Evolutionary conservation across 2,113 vertebrate species (phyloP), one percentile per base, ranked within the genome.

Genomic region (Aphyosemion australe): DNA sequence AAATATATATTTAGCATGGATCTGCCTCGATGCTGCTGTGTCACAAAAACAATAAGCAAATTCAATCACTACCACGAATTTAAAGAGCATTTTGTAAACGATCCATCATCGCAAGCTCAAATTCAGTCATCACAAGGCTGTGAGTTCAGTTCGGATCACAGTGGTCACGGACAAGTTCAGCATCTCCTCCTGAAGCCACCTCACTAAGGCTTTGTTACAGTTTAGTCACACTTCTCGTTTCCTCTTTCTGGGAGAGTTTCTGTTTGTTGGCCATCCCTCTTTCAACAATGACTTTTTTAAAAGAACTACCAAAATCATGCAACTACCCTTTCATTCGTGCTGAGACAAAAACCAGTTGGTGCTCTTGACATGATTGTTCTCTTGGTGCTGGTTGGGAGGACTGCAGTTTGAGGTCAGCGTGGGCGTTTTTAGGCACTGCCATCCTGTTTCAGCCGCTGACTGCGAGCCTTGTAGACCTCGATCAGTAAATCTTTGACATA

Each of bases 401-500:
- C 19, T 52, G 58, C 19, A 21, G 63, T 55, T 18, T 39, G 65
- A 61, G 65, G 76, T 65, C 72, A 73, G 18, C 2, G 20, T 13
- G 16, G 51, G 31, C 19, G 19, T 58, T 39, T 66, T 90, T 84
- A 94, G 90, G 92, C 91, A 87, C 89, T 90, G 89, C 87, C 90
- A 52, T 93, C 93, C 78, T 93, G 92, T 82, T 94, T 94, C 58
- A 91, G 88, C 81, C 95, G 91, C 92, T 96, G 95, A 85, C 95
- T 97, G 42, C 95, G 94, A 18, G 95, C 95, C 87, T 97, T 97
- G 87, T 97, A 97, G 75, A 97, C 95, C 84, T 97, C 95, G 19
- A 97, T 97, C 65, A 97, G 94, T 70, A 97, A 88, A 76, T 97
- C 95, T 85, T 97, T 97, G 67, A 97, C 95, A 4, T 97, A 97